These are phyloP conservation scores for Crax fasciolata DNA, from an alignment of 2,797 vertebrate species.

Conservation along the genomic window DNA sequence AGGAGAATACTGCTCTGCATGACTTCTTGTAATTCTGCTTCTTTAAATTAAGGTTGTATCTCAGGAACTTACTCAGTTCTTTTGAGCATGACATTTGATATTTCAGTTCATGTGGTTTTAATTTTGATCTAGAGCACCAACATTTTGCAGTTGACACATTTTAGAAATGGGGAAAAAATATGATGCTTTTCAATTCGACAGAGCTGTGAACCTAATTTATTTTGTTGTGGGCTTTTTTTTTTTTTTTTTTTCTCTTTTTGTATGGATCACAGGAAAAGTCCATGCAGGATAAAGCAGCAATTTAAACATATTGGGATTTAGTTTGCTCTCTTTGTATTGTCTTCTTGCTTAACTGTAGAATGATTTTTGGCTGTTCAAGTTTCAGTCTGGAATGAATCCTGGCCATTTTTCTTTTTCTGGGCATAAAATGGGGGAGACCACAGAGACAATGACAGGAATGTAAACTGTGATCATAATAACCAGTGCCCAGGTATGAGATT, in stretches of 20 bases:
- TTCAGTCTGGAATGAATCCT: constrained; percentile 42
- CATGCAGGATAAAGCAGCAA: constrained; percentile 19
- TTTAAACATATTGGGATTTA: constrained; percentile 64
- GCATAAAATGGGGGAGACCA: constrained; percentile 32
- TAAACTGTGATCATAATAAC: constrained; percentile 28
- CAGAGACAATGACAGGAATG: constrained; percentile 25
- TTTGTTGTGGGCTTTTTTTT: background rate
- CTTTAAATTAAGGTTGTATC: constrained; percentile 63
- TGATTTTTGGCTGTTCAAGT: constrained; percentile 72
- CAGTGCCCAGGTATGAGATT: constrained; percentile 16
- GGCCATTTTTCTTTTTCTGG: constrained; percentile 28
- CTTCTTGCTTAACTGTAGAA: constrained; percentile 53
- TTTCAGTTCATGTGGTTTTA: constrained; percentile 60
- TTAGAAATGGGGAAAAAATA: constrained; percentile 7
- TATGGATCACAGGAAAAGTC: constrained; percentile 16
- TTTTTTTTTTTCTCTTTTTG: background rate
- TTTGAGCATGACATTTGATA: constrained; percentile 53
- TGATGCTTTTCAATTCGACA: constrained; percentile 14
- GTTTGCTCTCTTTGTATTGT: constrained; percentile 56
- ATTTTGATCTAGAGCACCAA: constrained; percentile 14
- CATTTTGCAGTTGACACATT: background rate
- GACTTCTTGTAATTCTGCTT: constrained; percentile 61
- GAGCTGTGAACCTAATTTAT: background rate
- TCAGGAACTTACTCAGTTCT: constrained; percentile 27
- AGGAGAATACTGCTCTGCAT: constrained; percentile 59